These are phyloP conservation scores for Trachelus stipa DNA, from an alignment of 2,888 invertebrate genomes.

Conservation along the genomic window DNA sequence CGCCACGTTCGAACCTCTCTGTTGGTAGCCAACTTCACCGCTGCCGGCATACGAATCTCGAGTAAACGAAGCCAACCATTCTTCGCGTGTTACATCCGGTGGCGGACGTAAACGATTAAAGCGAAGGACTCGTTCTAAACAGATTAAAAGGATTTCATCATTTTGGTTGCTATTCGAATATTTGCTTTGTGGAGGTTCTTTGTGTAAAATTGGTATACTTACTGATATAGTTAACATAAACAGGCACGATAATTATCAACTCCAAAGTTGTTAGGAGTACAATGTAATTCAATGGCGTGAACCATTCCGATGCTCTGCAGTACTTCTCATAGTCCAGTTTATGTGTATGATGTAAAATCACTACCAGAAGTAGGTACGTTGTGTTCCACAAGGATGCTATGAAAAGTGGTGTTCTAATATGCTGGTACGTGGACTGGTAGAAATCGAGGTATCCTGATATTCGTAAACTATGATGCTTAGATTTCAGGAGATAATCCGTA, in stretches of 20 bases:
- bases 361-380: slow-evolving; percentile 56
- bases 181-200: background rate
- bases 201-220: slow-evolving; percentile 65
- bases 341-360: slow-evolving; percentile 60
- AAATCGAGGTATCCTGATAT: slow-evolving; percentile 78
- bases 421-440: slow-evolving; percentile 72
- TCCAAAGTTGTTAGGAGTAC: slow-evolving; percentile 69
- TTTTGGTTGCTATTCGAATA: background rate
- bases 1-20: slow-evolving; percentile 51
- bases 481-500: slow-evolving; percentile 70
- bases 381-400: slow-evolving; percentile 71
- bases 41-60: slow-evolving; percentile 67
- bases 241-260: slow-evolving; percentile 62
- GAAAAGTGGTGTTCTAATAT: slow-evolving; percentile 73
- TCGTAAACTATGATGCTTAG: slow-evolving; percentile 72
- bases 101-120: slow-evolving; percentile 72
- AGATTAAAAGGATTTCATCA: slow-evolving; percentile 13
- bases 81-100: slow-evolving; percentile 76
- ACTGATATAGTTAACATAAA: slow-evolving; percentile 72
- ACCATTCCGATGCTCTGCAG: slow-evolving; percentile 64
- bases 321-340: slow-evolving; percentile 66
- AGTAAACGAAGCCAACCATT: slow-evolving; percentile 69
- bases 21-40: slow-evolving; percentile 68
- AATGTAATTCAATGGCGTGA: slow-evolving; percentile 61
- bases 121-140: slow-evolving; percentile 71